phyloP scores from a whole-genome alignment of 2,113 vertebrate genomes.

The Chloebia gouldiae region DNA sequence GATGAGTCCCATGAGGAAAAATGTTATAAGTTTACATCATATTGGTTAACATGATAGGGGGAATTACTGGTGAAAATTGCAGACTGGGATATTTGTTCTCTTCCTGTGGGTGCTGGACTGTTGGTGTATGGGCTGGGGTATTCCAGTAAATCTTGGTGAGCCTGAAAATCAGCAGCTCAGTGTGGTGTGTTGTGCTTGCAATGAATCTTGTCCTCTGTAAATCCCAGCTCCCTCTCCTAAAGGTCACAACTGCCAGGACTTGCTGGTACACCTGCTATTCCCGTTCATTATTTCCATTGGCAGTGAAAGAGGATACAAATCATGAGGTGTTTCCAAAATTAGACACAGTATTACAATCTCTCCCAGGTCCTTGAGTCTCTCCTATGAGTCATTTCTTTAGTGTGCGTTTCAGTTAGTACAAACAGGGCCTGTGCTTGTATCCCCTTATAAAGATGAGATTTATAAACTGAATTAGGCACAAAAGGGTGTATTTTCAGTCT shows the following conservation, averaged over 20 bases:
- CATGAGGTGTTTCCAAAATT: conserved; percentile 25
- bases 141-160: neutral
- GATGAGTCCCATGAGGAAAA: neutral
- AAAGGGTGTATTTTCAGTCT: neutral
- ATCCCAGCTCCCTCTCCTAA: neutral
- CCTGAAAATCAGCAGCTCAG: neutral
- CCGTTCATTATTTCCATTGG: neutral
- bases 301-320: conserved; percentile 14
- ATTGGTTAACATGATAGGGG: neutral
- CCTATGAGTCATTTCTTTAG: neutral
- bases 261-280: neutral
- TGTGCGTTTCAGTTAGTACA: neutral
- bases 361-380: neutral
- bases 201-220: conserved; percentile 16
- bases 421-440: neutral
- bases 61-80: neutral
- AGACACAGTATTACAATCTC: neutral
- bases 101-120: neutral
- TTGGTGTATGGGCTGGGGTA: neutral
- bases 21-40: neutral
- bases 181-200: neutral
- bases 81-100: neutral
- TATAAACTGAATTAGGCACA: neutral
- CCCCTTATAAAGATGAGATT: neutral
- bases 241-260: conserved; percentile 31